Base-by-base conservation (phyloP, 2,797 vertebrate species). In the Aphelocoma californica region DNA sequence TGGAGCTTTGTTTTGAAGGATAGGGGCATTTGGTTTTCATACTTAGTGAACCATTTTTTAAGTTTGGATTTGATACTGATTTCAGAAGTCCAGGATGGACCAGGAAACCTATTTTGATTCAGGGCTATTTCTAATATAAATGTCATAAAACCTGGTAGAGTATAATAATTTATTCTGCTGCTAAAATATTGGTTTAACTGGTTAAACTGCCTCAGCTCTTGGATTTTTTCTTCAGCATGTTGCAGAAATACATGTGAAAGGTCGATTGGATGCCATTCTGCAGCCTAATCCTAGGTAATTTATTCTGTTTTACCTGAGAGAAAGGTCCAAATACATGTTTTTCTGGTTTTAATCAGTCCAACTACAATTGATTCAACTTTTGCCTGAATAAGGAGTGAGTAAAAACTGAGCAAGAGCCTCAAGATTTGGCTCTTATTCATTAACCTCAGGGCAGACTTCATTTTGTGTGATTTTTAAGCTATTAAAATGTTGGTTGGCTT, bases 401-500 rank as follows among this genome's bases (percentile, higher is more conserved):
- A 90, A 85, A 95, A 93, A 65, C 71, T 71, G 86, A 90, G 71
- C 4, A 8, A 93, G 83, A 86, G 65, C 88, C 71, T 96, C 81
- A 81, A 93, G 74, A 93, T 96, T 96, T 97, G 96, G 96, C 95
- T 95, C 83, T 57, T 57, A 90, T 88, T 96, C 93, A 94, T 95
- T 95, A 95, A 95, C 96, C 96, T 97, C 93, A 92, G 91, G 94
- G 94, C 91, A 96, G 93, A 73, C 92, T 95, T 96, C 91, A 95
- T 96, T 95, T 90, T 92, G 86, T 91, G 74, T 93, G 95, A 96
- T 88, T 96, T 97, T 97, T 95, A 97, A 97, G 93, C 83, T 95
- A 95, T 93, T 95, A 91, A 92, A 94, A 66, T 70, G 42, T 96
- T 96, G 88, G 81, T 96, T 96, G 81, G 83, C 81, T 96, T 95